Percentiles rank a stretch among this genome's conserved stretches.
These are phyloP conservation scores for Tapera naevia DNA, from an alignment of 2,797 vertebrate species.

Conservation along the genomic window DNA sequence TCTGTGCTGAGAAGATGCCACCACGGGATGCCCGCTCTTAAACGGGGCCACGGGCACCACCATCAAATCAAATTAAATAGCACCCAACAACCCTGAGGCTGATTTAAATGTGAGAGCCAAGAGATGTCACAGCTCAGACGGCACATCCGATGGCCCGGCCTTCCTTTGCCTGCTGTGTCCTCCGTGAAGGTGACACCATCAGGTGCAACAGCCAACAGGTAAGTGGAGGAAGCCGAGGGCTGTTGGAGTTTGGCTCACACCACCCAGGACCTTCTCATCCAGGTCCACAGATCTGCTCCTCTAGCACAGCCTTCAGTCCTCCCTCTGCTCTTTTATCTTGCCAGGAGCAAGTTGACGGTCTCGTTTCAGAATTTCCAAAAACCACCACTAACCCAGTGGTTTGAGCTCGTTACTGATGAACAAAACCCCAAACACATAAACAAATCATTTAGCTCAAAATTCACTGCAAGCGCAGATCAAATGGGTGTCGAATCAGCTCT, in stretches of 20 bases:
- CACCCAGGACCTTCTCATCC: background rate
- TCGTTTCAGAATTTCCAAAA: too few relatives aligned
- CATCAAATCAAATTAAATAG: background rate
- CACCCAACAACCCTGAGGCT: background rate
- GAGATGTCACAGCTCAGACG: background rate
- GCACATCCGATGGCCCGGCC: accelerated
- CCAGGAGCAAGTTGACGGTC: background rate
- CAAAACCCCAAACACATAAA: accelerated
- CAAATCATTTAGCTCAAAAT: accelerated
- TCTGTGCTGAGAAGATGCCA: background rate
- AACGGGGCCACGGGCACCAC: background rate
- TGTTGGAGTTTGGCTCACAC: accelerated
- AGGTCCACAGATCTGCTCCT: accelerated
- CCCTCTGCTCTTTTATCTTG: background rate
- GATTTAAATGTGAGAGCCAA: background rate
- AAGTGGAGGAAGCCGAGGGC: background rate
- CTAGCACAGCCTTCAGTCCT: background rate
- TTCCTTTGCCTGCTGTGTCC: background rate
- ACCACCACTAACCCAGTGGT: accelerated
- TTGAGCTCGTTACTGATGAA: accelerated
- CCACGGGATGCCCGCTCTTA: background rate
- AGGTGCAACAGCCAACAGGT: background rate
- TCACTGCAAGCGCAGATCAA: accelerated
- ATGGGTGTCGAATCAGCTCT: accelerated
- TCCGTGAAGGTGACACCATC: background rate